Evolutionary conservation across 2,888 invertebrate genomes (phyloP), one percentile per base, ranked within the genome.

Genomic region (Chrysina gloriosa): DNA sequence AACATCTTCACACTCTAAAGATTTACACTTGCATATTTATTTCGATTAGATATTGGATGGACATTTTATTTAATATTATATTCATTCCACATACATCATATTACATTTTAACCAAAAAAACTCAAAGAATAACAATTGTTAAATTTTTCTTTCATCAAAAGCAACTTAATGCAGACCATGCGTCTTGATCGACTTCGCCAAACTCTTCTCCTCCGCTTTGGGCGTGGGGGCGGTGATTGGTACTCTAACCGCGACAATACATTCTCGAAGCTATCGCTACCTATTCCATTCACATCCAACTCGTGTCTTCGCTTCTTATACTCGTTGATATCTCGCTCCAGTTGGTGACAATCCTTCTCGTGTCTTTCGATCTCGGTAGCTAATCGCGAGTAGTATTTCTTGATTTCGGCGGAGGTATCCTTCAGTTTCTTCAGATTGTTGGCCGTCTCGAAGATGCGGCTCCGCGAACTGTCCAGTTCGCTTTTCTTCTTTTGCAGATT

Each of bases 251-350:
- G 9, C n/a, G 34, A 54, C 9, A 42, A 6, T n/a, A 42, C 14
- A 23, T 36, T 36, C 9, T 39, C 64, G 7, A 64, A 31, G 14
- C 64, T 16, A 34, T 71, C 69, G 23, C 65, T 65, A 6, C 68
- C 50, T n/a, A 67, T 27, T 67, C 68, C 47, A 5, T 78, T 77
- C n/a, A 76, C 70, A 23, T 75, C 72, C 9, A 80, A 68, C n/a
- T 77, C 72, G 5, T 50, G 42, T 70, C 79, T 77, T 45, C 76
- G 72, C 31, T 67, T 70, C 54, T 75, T 77, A 64, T 76, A 81
- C 39, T 80, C 78, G 9, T 79, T 77, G 19, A 82, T 80, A 71
- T 80, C 78, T 11, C 72, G 50, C 48, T 78, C 75, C 14, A 82
- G 65, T 25, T 76, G 75, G 7, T 74, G 73, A 58, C 77, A 77